Percentiles rank a stretch among this genome's conserved stretches.
These are phyloP conservation scores for Gnathonemus longibarbis DNA, from an alignment of 2,113 vertebrate genomes.

Conservation along the genomic window DNA sequence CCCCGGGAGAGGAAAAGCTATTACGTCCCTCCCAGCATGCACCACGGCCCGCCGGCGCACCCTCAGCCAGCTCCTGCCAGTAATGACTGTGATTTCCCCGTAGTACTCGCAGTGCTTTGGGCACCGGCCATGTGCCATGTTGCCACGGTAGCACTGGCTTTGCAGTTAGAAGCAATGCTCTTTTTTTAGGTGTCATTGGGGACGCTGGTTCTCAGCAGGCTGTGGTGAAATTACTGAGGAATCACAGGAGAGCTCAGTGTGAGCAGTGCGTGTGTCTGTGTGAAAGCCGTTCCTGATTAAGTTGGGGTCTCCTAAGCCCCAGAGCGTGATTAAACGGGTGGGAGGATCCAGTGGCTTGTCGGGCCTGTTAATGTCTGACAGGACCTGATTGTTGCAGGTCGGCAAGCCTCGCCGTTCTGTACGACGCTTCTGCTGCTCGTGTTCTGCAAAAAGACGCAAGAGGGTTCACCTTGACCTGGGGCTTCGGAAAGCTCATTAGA, in stretches of 20 bases:
- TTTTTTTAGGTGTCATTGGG: not conserved
- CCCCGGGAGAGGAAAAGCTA: conserved; percentile 11
- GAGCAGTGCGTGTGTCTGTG: not conserved
- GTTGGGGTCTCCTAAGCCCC: not conserved
- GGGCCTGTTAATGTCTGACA: not conserved
- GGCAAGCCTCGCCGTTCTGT: not conserved
- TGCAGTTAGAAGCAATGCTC: not conserved
- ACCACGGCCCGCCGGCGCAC: not conserved
- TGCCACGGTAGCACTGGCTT: not conserved
- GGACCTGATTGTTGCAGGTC: not conserved
- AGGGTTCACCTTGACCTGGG: not conserved
- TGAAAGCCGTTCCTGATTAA: not conserved
- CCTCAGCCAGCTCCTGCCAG: not conserved
- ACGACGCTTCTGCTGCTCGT: not conserved
- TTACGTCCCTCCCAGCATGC: not conserved
- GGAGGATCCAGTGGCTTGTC: not conserved
- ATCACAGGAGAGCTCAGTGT: not conserved
- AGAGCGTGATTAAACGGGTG: not conserved
- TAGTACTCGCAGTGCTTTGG: not conserved
- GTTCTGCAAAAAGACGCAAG: not conserved
- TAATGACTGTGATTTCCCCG: not conserved
- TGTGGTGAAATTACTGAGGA: not conserved
- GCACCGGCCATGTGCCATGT: not conserved
- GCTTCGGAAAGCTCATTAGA: not conserved
- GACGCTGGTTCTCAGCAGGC: not conserved